Evolutionary conservation across 2,113 vertebrate species (phyloP).

Genomic region (Carassius auratus): DNA sequence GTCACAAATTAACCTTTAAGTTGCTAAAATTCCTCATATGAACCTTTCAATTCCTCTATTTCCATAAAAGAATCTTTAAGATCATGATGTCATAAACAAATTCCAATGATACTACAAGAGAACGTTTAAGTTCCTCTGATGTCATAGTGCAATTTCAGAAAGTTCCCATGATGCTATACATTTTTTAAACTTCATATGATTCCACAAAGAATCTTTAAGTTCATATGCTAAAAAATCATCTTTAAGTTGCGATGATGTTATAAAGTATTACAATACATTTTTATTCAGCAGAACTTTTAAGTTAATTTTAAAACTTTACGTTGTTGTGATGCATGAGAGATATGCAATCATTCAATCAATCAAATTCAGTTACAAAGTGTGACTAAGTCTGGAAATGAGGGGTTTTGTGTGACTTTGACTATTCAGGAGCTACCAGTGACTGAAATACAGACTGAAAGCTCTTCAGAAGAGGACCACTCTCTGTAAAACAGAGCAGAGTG

Average conservation of each 20-base stretch:
- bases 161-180: not conserved
- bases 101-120: not conserved
- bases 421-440: not conserved
- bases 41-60: not conserved
- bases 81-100: not conserved
- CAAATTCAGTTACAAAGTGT: not conserved
- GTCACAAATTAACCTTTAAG: not conserved
- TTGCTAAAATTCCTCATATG: not conserved
- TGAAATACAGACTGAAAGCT: not conserved
- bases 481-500: not conserved
- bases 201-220: not conserved
- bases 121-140: too few relatives aligned
- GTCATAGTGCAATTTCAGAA: too few relatives aligned
- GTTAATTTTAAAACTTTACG: not conserved
- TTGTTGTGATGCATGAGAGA: not conserved
- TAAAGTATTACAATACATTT: not conserved
- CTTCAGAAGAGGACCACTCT: not conserved
- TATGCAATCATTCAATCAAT: not conserved
- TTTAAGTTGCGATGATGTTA: not conserved
- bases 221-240: not conserved
- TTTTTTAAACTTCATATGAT: not conserved
- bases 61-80: not conserved
- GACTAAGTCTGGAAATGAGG: not conserved
- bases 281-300: not conserved
- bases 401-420: not conserved